Percentiles rank a stretch among this genome's conserved stretches.
phyloP scores from a whole-genome alignment of 1,140 invertebrate genomes.

The Euwallacea similis region DNA sequence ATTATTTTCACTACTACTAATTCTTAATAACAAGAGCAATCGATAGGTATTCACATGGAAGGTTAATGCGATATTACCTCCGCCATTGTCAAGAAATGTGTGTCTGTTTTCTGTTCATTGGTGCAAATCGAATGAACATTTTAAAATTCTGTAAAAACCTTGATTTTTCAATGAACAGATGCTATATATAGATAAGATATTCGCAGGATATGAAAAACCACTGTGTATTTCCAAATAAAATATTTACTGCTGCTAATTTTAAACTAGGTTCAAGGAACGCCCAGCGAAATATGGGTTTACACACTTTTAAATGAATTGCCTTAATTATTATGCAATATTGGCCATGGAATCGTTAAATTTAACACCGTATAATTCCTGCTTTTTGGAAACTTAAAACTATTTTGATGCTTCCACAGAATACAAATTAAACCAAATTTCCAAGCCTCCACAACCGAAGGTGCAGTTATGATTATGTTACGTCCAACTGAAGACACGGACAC shows the following conservation, averaged over 20 bases:
- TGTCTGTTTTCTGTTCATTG: too few species aligned
- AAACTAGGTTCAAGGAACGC: constrained; percentile 11
- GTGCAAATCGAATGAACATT: too few species aligned
- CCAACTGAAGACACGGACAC: constrained; percentile 43
- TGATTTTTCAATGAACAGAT: too few species aligned
- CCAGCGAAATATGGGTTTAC: not conserved
- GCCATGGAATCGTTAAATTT: not conserved
- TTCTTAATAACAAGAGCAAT: too few species aligned
- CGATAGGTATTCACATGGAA: too few species aligned
- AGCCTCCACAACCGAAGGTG: constrained; percentile 47
- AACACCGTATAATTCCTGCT: too few species aligned
- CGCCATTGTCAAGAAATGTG: too few species aligned
- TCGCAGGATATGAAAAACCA: not conserved
- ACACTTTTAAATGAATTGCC: not conserved
- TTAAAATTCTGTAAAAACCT: too few species aligned
- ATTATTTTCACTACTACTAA: too few species aligned
- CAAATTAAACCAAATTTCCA: constrained; percentile 46
- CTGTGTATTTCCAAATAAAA: not conserved
- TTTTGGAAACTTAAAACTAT: too few species aligned
- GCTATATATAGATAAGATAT: too few species aligned
- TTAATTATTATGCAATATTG: not conserved
- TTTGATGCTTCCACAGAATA: constrained; percentile 41
- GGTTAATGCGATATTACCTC: too few species aligned
- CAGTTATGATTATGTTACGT: constrained; percentile 44
- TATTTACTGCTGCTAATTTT: constrained; percentile 17